phyloP scores from a whole-genome alignment of 1,140 invertebrate species.

The Leptinotarsa texana region DNA sequence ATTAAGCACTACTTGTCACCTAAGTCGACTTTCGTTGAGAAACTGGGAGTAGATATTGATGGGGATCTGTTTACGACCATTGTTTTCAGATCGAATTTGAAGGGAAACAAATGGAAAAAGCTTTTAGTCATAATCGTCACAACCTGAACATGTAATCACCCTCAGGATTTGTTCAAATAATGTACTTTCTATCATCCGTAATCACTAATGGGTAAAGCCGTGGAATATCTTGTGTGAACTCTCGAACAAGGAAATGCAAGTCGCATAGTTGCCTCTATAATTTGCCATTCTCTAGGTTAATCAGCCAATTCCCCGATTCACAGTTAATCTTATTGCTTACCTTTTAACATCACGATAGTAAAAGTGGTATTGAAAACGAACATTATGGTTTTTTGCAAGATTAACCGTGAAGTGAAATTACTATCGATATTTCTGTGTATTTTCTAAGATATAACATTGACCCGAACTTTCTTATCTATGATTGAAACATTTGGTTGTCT shows the following conservation, averaged over 20 bases:
- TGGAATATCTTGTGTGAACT: constrained; percentile 13
- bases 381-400: neutral
- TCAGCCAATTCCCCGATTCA: neutral
- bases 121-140: neutral
- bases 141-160: constrained; percentile 21
- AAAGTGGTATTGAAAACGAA: constrained; percentile 11
- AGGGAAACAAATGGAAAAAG: neutral
- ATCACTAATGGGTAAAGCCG: constrained; percentile 18
- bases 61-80: neutral
- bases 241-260: neutral
- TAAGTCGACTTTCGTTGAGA: neutral
- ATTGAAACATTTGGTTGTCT: too few relatives aligned
- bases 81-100: neutral
- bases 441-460: neutral
- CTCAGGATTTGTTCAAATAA: constrained; percentile 18
- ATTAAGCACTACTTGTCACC: neutral
- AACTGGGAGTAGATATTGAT: neutral
- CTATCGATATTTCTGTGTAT: neutral
- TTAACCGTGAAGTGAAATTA: neutral
- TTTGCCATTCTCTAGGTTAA: constrained; percentile 3
- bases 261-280: neutral
- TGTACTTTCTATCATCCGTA: constrained; percentile 12
- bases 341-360: neutral
- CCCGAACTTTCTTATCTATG: neutral
- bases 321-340: neutral